Base-by-base conservation (phyloP, 2,888 invertebrate genomes). In the Encarsia formosa region DNA sequence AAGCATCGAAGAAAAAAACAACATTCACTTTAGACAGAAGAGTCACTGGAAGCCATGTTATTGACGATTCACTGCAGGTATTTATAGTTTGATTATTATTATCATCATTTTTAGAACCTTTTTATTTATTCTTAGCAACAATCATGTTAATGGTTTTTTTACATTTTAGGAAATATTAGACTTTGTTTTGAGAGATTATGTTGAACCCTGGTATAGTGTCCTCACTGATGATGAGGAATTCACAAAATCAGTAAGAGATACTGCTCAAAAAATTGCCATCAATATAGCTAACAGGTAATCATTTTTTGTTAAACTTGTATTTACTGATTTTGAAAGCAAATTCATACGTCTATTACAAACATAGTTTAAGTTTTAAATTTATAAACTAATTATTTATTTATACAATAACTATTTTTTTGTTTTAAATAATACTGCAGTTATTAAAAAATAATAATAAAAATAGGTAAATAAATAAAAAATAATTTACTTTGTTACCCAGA, bases 1-100 rank as follows among this genome's bases (percentile, higher is more conserved):
- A 53, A 50, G 50, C 57, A 19, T 71, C 72, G 38, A 67, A 64
- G 51, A 63, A 64, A 54, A 73, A 68, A 59, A 63, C 67, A 61
- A 68, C 63, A 49, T 71, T 70, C 54, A 79, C 77, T 63, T 68
- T 74, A 49, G 81, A 82, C 65, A 76, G 67, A 60, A 75, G 91
- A 65, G 86, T 92, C 58, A 91, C 91, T 20, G 91, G 91, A 22
- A 88, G 91, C 65, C 87, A 86, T 64, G 81, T 88, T 26, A 91
- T 93, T 54, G 92, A 92, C 76, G 86, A 88, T 64, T 89, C 88
- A 62, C 78, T 92, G 44, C 90, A 90, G 75, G 80, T 73, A 64
- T 62, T 65, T 64, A 53, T 41, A 13, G 11, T 24, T 26, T 37
- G 37, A 26, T n/a, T 5, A 34, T n/a, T n/a, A n/a, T n/a, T n/a